Evolutionary conservation across 2,113 vertebrate species (phyloP).

Genomic region (Axis porcinus): DNA sequence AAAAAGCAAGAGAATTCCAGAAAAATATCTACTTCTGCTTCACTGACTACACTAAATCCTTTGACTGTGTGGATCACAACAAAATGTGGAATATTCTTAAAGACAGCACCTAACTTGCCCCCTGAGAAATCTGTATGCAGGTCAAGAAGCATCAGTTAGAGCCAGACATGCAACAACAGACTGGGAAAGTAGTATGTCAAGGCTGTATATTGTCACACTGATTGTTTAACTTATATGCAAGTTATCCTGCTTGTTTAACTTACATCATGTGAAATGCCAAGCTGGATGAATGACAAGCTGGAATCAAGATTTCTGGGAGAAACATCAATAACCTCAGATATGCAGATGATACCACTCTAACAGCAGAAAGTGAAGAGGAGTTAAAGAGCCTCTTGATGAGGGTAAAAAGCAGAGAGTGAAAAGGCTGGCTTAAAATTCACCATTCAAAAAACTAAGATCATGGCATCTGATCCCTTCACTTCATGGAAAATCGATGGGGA

Average conservation of each 20-base stretch:
- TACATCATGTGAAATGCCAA: neutral
- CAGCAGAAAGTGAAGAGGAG: neutral
- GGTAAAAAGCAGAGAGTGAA: neutral
- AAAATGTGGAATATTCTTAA: neutral
- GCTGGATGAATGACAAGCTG: neutral
- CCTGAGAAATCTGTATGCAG: neutral
- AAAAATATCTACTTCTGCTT: neutral
- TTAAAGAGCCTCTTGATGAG: neutral
- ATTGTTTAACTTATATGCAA: neutral
- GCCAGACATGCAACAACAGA: neutral
- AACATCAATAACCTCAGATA: neutral
- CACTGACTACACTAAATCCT: neutral
- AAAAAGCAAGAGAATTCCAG: neutral
- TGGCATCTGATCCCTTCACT: neutral
- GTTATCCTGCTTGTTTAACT: neutral
- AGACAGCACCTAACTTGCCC: neutral
- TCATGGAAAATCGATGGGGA: neutral
- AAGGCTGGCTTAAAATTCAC: neutral
- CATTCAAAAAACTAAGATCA: neutral
- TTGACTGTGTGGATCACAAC: neutral
- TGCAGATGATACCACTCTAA: neutral
- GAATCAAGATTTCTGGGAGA: neutral
- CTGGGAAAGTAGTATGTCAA: neutral
- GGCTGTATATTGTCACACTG: neutral
- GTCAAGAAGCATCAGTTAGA: neutral